Base-by-base conservation (phyloP, 2,797 vertebrate species). In the Acipenser ruthenus region DNA sequence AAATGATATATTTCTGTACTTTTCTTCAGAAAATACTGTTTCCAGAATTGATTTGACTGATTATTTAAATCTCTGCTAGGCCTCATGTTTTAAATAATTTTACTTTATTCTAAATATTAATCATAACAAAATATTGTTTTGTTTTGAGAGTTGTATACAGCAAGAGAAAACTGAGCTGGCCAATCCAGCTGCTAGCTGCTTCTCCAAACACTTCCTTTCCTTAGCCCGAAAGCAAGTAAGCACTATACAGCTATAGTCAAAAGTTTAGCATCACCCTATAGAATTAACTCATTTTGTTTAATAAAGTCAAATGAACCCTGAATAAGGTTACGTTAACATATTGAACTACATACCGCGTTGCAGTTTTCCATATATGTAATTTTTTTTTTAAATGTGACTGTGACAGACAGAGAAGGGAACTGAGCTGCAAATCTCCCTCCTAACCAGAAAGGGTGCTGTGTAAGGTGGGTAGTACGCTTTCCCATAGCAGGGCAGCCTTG, bases 161-260 rank as follows among this genome's bases (percentile, higher is more conserved):
- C 72, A 82, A 78, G 72, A 77, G 37, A 63, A 65, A 68, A 75
- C 68, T 52, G 53, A 64, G 60, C 52, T 65, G 68, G 69, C 65
- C 63, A 76, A 68, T 69, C 77, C 68, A 80, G 9, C 55, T 6
- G 12, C 9, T n/a, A 58, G 55, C 6, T 58, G 12, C 12, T 10
- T 58, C 55, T 58, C 55, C 55, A 10, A 58, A 58, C 55, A 58
- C 13, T 58, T 58, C 55, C 55, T 58, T 58, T 58, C 11, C 55
- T 58, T 23, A n/a, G 55, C 55, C 6, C 55, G 6, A 58, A 58
- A 12, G 10, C 55, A 58, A 58, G 12, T n/a, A 52, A 23, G 12
- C 55, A 58, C 55, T 58, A 23, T 23, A n/a, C 55, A 58, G 12
- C 55, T 10, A n/a, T 8, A 1, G 2, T n/a, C 12, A 58, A 10